phyloP scores from a whole-genome alignment of 2,797 vertebrate genomes.

The Ptychobarbus kaznakovi region DNA sequence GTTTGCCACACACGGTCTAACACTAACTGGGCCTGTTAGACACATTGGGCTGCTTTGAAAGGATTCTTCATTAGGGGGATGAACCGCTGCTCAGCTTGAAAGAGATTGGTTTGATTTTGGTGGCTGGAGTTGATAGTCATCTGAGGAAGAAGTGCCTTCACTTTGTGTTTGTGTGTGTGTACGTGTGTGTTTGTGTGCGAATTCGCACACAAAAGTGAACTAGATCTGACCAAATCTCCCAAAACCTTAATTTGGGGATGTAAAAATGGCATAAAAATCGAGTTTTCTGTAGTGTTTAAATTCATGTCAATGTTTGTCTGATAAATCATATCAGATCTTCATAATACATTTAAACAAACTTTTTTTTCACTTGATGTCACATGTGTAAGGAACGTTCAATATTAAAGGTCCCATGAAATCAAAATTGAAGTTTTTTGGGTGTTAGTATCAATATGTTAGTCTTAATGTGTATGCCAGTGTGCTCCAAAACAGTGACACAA shows the following conservation, averaged over 20 bases:
- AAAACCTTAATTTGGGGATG: neutral
- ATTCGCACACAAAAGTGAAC: neutral
- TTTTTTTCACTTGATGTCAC: neutral
- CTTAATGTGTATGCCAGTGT: too few relatives aligned
- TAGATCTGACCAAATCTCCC: neutral
- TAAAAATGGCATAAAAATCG: neutral
- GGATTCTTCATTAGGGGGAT: constrained; percentile 10
- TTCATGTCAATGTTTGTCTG: neutral
- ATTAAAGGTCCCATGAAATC: neutral
- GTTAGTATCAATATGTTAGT: too few relatives aligned
- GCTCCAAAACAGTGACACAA: too few relatives aligned
- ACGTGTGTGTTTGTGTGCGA: neutral
- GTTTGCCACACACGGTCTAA: constrained; percentile 1
- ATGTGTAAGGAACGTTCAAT: neutral
- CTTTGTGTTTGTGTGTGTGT: constrained; percentile 15
- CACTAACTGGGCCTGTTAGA: constrained; percentile 6
- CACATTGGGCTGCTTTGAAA: neutral
- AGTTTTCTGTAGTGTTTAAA: too few relatives aligned
- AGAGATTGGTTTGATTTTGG: neutral
- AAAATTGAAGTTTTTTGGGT: too few relatives aligned
- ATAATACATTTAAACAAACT: neutral
- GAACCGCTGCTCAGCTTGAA: neutral
- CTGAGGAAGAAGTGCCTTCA: neutral
- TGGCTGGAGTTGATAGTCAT: neutral
- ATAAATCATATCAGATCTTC: neutral